These are phyloP conservation scores for Drosophila pseudotalamancana DNA, from an alignment of 2,888 invertebrate species.

Conservation along the genomic window DNA sequence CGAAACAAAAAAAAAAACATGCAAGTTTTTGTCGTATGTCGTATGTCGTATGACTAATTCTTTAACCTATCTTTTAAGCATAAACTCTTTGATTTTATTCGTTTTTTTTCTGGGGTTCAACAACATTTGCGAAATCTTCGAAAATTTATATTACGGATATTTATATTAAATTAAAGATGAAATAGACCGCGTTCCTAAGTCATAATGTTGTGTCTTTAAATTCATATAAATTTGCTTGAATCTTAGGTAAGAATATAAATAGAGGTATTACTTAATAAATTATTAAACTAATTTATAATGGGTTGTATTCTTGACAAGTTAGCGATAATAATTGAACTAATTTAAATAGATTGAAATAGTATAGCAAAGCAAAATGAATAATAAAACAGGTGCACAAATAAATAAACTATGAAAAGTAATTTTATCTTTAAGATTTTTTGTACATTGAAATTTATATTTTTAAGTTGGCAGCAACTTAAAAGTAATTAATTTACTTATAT, in stretches of 20 bases:
- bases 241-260: background rate
- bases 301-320: too few relatives aligned
- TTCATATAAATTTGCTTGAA: background rate
- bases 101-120: slow-evolving; percentile 41
- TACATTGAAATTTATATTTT: too few relatives aligned
- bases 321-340: too few relatives aligned
- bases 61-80: slow-evolving; percentile 38
- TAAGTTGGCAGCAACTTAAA: too few relatives aligned
- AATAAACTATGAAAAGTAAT: too few relatives aligned
- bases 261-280: too few relatives aligned
- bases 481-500: slow-evolving; percentile 43
- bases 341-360: too few relatives aligned
- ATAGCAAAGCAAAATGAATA: too few relatives aligned
- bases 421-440: too few relatives aligned
- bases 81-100: slow-evolving; percentile 61
- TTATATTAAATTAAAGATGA: slow-evolving; percentile 29
- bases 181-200: background rate
- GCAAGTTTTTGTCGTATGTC: background rate
- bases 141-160: slow-evolving; percentile 7
- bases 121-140: slow-evolving; percentile 41
- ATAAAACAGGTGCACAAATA: too few relatives aligned
- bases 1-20: background rate
- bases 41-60: slow-evolving; percentile 57
- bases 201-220: background rate
- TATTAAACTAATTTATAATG: too few relatives aligned